A percentile compares a stretch with the other conserved stretches of the same genome.
Evolutionary conservation across 2,888 invertebrate species (phyloP).

Genomic region (Fragum whitleyi): DNA sequence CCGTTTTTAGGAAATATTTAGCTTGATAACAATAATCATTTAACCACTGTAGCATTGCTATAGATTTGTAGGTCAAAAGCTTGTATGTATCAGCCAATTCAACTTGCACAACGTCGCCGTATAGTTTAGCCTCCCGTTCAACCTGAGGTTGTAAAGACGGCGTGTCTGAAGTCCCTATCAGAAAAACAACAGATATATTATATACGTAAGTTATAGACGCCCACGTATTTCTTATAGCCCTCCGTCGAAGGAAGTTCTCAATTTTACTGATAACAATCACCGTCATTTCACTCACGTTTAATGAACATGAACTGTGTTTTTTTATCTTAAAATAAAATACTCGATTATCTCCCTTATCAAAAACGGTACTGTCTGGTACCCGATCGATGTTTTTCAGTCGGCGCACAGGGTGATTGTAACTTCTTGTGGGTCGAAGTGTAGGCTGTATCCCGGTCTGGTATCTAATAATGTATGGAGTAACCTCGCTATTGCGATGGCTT

Average conservation of each 20-base stretch:
- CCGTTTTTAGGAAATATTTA: constrained; percentile 84
- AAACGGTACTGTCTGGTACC: background rate
- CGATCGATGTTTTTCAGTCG: background rate
- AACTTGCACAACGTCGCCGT: constrained; percentile 82
- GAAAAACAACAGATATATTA: constrained; percentile 76
- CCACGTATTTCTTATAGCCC: constrained; percentile 81
- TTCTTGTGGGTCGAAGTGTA: background rate
- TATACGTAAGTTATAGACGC: constrained; percentile 70
- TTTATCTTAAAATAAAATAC: constrained; percentile 26
- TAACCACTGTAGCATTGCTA: constrained; percentile 85
- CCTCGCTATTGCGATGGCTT: background rate
- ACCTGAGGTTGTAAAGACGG: constrained; percentile 56
- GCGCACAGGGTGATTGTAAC: constrained; percentile 8
- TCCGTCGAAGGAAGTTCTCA: constrained; percentile 71
- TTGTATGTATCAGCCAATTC: constrained; percentile 84
- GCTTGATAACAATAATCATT: constrained; percentile 82
- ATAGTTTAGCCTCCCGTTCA: constrained; percentile 75
- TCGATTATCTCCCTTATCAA: constrained; percentile 7
- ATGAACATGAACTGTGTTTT: background rate
- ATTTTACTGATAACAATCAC: constrained; percentile 77
- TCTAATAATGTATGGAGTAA: background rate
- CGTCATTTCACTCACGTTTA: constrained; percentile 28
- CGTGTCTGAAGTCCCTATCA: constrained; percentile 70
- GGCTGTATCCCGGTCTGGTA: background rate
- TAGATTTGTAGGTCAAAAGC: constrained; percentile 85